Evolutionary conservation across 2,113 vertebrate genomes (phyloP).

Genomic region (Rhagologus leucostigma): DNA sequence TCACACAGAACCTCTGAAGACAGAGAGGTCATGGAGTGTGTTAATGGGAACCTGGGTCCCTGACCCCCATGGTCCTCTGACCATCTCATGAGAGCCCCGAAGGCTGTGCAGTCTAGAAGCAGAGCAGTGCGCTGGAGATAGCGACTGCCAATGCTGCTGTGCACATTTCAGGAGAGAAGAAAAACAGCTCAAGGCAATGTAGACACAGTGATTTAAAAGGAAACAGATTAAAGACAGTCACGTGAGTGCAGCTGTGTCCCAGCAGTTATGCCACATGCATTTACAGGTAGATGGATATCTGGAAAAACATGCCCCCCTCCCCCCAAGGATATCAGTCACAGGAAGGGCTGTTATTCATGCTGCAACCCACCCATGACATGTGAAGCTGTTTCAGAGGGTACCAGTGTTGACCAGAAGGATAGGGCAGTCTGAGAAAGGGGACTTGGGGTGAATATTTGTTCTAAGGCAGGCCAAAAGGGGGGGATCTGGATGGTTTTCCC

Average conservation of each 20-base stretch:
- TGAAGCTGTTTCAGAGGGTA: neutral
- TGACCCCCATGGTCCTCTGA: neutral
- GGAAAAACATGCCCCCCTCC: neutral
- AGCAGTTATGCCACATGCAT: neutral
- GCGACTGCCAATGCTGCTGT: fast-evolving
- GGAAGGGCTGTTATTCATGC: neutral
- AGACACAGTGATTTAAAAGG: slow-evolving; percentile 3
- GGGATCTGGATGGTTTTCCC: neutral
- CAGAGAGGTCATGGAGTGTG: neutral
- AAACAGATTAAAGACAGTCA: slow-evolving; percentile 1
- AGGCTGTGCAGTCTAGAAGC: neutral
- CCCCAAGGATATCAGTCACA: neutral
- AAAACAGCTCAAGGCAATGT: neutral
- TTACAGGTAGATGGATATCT: neutral
- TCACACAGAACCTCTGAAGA: neutral
- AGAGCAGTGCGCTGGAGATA: neutral
- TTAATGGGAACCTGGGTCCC: neutral
- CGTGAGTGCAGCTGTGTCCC: neutral
- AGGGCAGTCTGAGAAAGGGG: neutral
- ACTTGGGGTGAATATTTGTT: neutral
- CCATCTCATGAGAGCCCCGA: neutral
- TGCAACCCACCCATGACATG: neutral
- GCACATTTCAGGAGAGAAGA: neutral
- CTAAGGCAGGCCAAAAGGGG: neutral
- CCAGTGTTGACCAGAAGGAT: neutral